A percentile compares a stretch with the other conserved stretches of the same genome.
Conservation (phyloP, 2,888 invertebrate species). For the Spisula solida region DNA sequence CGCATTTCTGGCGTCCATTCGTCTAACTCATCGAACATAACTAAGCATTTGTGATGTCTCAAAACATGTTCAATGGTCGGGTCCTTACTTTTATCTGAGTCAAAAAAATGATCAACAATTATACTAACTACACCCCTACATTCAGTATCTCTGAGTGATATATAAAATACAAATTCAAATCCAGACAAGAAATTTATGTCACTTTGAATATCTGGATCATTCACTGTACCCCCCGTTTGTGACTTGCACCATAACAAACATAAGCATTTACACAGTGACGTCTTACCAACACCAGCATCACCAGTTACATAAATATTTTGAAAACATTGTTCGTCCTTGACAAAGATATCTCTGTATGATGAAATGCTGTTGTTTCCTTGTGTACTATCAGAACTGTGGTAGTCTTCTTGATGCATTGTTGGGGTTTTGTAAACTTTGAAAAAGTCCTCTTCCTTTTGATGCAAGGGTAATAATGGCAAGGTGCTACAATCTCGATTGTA, state of each 20-base stretch:
- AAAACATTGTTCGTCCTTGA: not conserved
- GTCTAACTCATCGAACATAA: not conserved
- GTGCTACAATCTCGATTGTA: not conserved
- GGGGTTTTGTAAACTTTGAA: not conserved
- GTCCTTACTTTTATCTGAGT: not conserved
- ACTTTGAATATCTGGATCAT: not conserved
- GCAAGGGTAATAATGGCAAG: not conserved
- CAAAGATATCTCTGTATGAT: not conserved
- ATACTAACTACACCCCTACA: not conserved
- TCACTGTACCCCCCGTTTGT: not conserved
- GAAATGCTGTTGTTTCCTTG: not conserved
- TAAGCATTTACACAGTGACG: not conserved
- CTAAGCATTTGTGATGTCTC: not conserved
- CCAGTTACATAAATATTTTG: slow-evolving; percentile 1
- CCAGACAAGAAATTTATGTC: not conserved
- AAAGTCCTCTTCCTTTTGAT: not conserved
- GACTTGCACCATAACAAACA: not conserved
- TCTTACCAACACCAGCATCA: not conserved
- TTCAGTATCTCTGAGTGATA: not conserved
- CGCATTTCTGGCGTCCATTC: not conserved
- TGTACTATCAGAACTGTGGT: not conserved
- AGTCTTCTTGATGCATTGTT: not conserved
- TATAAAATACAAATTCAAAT: not conserved
- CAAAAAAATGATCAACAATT: not conserved
- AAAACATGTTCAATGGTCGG: not conserved